phyloP scores from a whole-genome alignment of 2,113 vertebrate species.

The Leucoraja erinaceus region DNA sequence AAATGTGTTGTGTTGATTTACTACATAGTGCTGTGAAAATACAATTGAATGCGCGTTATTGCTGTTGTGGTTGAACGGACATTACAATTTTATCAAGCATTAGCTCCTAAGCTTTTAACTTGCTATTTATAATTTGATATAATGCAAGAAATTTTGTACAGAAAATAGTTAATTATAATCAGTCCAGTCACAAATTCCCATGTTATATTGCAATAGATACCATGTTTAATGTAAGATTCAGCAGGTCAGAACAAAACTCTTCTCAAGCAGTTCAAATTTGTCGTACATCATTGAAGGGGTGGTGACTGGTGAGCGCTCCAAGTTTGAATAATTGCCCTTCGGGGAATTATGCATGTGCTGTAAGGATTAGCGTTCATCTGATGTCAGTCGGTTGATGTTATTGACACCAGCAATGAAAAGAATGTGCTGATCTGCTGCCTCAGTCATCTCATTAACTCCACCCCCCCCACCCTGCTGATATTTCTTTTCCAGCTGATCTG shows the following conservation, averaged over 20 bases:
- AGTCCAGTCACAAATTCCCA: not conserved
- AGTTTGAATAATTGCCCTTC: not conserved
- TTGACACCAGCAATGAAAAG: not conserved
- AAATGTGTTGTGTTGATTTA: not conserved
- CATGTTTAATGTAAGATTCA: not conserved
- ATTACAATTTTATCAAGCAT: not conserved
- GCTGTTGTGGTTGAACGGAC: not conserved
- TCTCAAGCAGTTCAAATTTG: not conserved
- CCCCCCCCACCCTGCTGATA: no score
- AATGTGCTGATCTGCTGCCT: not conserved
- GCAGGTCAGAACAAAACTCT: not conserved
- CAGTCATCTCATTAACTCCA: not conserved
- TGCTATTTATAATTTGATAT: not conserved
- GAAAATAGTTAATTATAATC: not conserved
- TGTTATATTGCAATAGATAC: no score
- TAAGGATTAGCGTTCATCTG: not conserved
- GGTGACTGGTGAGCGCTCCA: not conserved
- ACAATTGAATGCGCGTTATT: not conserved
- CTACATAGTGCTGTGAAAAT: not conserved
- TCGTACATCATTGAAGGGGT: not conserved
- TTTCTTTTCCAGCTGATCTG: no score
- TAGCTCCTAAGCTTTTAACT: not conserved
- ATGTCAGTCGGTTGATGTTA: not conserved
- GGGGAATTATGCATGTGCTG: not conserved
- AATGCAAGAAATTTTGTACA: not conserved